Conservation (phyloP, 2,888 invertebrate species). For the Apodemia mormo region DNA sequence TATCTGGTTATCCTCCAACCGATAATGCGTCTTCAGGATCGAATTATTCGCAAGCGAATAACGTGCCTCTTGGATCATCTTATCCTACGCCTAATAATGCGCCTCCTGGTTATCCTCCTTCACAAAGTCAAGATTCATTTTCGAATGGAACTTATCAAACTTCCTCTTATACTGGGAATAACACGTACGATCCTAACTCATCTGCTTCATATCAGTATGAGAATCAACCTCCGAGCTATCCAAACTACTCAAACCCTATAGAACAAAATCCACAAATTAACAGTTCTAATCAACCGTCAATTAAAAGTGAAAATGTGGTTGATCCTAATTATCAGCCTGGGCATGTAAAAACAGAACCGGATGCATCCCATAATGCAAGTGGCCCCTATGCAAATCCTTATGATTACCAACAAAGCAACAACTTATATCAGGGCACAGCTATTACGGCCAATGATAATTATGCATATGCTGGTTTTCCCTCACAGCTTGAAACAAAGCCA, state of each 20-base stretch:
- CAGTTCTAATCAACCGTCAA: constrained; percentile 41
- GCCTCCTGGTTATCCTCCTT: constrained; percentile 26
- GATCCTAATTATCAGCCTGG: constrained; percentile 45
- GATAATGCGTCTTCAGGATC: constrained; percentile 28
- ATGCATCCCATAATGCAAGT: constrained; percentile 45
- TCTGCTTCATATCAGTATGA: constrained; percentile 54
- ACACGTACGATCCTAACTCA: constrained; percentile 51
- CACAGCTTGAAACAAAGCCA: constrained; percentile 65
- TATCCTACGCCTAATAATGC: constrained; percentile 31
- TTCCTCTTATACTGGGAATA: constrained; percentile 47
- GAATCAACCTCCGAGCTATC: constrained; percentile 55
- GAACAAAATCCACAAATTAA: constrained; percentile 47
- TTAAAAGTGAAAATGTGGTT: constrained; percentile 49
- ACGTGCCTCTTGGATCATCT: constrained; percentile 43
- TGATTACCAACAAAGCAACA: constrained; percentile 49
- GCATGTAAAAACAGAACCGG: constrained; percentile 54
- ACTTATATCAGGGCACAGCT: constrained; percentile 36
- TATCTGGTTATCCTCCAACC: constrained; percentile 33
- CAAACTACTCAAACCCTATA: constrained; percentile 56
- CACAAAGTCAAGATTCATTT: constrained; percentile 47
- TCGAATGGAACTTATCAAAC: constrained; percentile 58
- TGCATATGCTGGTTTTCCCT: constrained; percentile 57
- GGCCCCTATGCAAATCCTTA: constrained; percentile 52
- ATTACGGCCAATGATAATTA: constrained; percentile 48
- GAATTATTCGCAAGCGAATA: constrained; percentile 51